Evolutionary conservation across 2,113 vertebrate species (phyloP).

Genomic region (Malurus elegans): DNA sequence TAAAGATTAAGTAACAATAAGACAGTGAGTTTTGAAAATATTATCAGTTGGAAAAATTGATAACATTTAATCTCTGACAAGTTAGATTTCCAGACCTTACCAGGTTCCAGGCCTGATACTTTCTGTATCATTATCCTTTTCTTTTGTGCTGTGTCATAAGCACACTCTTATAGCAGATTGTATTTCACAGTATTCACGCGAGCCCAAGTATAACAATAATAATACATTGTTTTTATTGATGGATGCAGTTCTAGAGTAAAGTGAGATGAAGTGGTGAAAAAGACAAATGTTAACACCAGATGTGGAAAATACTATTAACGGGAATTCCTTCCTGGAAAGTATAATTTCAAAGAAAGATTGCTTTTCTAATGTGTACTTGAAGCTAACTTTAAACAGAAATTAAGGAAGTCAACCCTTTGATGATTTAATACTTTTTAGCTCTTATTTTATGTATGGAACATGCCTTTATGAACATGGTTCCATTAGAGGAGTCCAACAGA

Average conservation of each 20-base stretch:
- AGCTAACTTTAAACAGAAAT: background rate
- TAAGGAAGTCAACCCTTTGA: background rate
- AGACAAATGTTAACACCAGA: background rate
- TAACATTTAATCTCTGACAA: background rate
- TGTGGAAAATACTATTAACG: background rate
- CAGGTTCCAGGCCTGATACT: background rate
- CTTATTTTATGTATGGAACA: background rate
- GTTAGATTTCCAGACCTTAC: background rate
- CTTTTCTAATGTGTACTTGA: background rate
- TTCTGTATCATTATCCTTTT: background rate
- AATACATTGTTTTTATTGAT: background rate
- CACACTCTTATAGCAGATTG: background rate
- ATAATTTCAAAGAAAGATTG: background rate
- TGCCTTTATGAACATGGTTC: background rate
- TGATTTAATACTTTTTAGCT: background rate
- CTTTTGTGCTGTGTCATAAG: background rate
- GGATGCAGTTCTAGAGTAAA: background rate
- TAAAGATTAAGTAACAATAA: background rate
- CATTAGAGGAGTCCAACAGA: background rate
- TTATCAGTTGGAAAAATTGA: background rate
- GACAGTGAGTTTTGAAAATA: background rate
- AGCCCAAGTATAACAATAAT: background rate
- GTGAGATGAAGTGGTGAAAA: background rate
- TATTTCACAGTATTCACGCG: background rate
- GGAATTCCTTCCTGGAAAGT: conserved; percentile 32